These are phyloP conservation scores for Polyommatus iphigenia DNA, from an alignment of 2,888 invertebrate species.

Conservation along the genomic window DNA sequence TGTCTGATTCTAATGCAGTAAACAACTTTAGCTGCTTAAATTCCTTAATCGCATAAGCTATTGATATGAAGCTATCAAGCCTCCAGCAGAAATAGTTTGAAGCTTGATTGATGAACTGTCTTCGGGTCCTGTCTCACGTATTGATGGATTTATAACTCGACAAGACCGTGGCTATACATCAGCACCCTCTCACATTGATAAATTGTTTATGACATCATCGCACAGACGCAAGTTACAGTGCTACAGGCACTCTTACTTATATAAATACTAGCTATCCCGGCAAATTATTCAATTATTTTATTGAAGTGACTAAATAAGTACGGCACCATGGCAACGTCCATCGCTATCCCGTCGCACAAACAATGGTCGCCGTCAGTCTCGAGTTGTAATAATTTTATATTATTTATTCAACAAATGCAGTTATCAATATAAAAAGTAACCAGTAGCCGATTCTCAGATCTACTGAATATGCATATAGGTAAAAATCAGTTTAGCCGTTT, in stretches of 20 bases:
- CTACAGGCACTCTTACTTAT: not conserved
- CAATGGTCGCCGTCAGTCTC: too few relatives aligned
- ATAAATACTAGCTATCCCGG: too few relatives aligned
- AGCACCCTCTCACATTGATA: not conserved
- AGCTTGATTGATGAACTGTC: not conserved
- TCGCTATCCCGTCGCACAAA: too few relatives aligned
- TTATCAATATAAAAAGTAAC: too few relatives aligned
- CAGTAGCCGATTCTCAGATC: too few relatives aligned
- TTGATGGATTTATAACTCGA: slow-evolving; percentile 9
- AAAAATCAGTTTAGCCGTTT: too few relatives aligned
- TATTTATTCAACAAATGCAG: too few relatives aligned
- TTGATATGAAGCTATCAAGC: not conserved
- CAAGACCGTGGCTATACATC: slow-evolving; percentile 1
- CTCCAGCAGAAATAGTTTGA: not conserved
- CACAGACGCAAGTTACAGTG: not conserved
- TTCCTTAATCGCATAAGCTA: not conserved
- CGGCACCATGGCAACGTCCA: too few relatives aligned
- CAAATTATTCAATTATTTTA: too few relatives aligned
- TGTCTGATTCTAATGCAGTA: not conserved
- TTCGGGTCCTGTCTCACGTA: not conserved
- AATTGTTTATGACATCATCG: slow-evolving; percentile 11
- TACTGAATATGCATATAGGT: too few relatives aligned
- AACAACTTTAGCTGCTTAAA: not conserved
- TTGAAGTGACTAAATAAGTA: too few relatives aligned
- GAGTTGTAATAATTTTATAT: too few relatives aligned